Evolutionary conservation across 2,113 vertebrate species (phyloP).

Genomic region (Rhinopithecus roxellana): DNA sequence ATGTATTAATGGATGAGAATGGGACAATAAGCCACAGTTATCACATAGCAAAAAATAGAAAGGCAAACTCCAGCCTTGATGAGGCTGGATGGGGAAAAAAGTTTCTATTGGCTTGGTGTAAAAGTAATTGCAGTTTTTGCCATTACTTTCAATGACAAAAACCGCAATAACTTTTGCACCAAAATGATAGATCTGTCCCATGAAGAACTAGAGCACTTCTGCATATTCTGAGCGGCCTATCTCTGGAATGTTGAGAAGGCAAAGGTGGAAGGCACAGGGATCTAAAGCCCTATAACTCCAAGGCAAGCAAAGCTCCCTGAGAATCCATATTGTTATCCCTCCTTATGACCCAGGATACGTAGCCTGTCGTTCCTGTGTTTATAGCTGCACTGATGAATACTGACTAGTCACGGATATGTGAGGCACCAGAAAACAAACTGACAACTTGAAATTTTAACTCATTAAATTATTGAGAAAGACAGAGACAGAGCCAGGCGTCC

Average conservation of each 20-base stretch:
- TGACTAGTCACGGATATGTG: background rate
- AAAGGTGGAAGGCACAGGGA: background rate
- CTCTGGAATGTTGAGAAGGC: background rate
- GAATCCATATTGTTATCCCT: background rate
- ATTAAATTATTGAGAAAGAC: background rate
- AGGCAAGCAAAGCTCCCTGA: background rate
- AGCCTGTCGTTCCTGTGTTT: background rate
- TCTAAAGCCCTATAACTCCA: background rate
- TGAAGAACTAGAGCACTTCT: background rate
- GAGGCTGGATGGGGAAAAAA: too few relatives aligned
- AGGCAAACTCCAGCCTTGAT: background rate
- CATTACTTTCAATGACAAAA: too few relatives aligned
- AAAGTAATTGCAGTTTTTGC: too few relatives aligned
- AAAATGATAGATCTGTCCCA: background rate
- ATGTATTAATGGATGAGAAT: background rate
- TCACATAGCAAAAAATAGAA: background rate
- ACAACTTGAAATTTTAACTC: background rate
- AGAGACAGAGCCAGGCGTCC: background rate
- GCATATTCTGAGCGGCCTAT: background rate
- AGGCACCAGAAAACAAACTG: background rate
- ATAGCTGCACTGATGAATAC: background rate
- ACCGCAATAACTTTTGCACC: too few relatives aligned
- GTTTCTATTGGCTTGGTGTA: too few relatives aligned
- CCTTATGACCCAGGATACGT: background rate
- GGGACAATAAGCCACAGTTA: background rate